phyloP scores from a whole-genome alignment of 2,888 invertebrate genomes.

The Amorpha juglandis region DNA sequence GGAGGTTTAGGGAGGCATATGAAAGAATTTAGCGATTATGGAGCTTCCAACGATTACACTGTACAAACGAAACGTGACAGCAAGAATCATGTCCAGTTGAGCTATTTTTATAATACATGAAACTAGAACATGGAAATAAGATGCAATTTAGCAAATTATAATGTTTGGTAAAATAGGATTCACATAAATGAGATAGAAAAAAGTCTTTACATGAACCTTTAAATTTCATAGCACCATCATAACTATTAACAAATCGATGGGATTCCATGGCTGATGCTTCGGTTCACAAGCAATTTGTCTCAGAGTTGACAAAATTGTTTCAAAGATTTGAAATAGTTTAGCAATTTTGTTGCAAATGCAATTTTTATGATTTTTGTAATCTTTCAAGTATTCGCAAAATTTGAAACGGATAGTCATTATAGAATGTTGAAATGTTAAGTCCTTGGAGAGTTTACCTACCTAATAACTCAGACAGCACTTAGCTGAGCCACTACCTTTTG shows the following conservation, averaged over 20 bases:
- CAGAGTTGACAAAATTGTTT: conserved; percentile 13
- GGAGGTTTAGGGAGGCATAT: no score
- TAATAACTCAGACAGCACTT: no score
- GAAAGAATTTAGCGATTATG: no score
- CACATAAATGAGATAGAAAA: no score
- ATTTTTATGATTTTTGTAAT: conserved; percentile 5
- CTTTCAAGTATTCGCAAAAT: background rate
- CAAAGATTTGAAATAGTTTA: conserved; percentile 3
- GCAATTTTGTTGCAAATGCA: background rate
- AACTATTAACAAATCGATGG: conserved; percentile 1
- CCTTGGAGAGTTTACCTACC: background rate
- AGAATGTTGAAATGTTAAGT: background rate
- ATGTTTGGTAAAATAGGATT: no score
- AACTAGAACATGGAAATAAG: no score
- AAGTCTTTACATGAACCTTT: background rate
- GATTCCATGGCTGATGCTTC: background rate
- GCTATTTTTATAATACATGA: no score
- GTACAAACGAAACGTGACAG: no score
- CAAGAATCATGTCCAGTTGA: no score
- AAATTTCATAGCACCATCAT: background rate
- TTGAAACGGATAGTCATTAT: background rate
- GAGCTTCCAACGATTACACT: no score
- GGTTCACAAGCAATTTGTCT: conserved; percentile 10
- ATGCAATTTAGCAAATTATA: no score
- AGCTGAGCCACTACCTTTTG: no score